Evolutionary conservation across 1,140 invertebrate genomes (phyloP), one percentile per base, ranked within the genome.

Genomic region (Ruditapes philippinarum): DNA sequence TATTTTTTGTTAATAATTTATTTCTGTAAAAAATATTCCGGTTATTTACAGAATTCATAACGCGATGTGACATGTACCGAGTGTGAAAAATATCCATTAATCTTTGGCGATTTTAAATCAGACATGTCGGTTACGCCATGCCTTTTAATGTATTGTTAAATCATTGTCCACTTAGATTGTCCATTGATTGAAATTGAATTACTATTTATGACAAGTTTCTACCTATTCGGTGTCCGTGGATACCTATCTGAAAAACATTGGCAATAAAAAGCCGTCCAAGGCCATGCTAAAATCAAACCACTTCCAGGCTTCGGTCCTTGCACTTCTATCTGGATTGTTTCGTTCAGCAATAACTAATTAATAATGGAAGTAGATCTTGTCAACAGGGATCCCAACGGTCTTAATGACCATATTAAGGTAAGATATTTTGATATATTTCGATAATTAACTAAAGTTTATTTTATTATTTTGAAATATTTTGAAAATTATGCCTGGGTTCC

Each of bases 281-380:
- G 9, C 22, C 0, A 25, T 25, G 19, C 9, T n/a, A 4, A 22
- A 4, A 57, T 22, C 57, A 62, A 28, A 62, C 22, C 7, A 28
- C 57, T 5, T 62, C 22, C 57, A 62, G 57, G 28, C 14, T 25
- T 28, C 14, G 57, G 57, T 28, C 57, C 25, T 62, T 38, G 28
- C 68, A 73, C 68, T 31, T 38, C 0, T 73, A 38, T 40, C 68
- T 73, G 57, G 57, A 62, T 25, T 25, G 4, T 28, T 1, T 62
- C 1, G n/a, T 25, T 28, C n/a, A 14, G 19, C 25, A 1, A 28
- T 62, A 62, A 62, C n/a, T 62, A 25, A 1, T 33, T 5, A 57
- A n/a, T 19, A 49, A 54, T 19, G 54, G 31, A 45, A 14, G 79
- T 81, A 7, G 79, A 81, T 62, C 79, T 81, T 62, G 38, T 65